Evolutionary conservation across 1,140 invertebrate genomes (phyloP), one percentile per base, ranked within the genome.

Genomic region (Plutomurus gul): DNA sequence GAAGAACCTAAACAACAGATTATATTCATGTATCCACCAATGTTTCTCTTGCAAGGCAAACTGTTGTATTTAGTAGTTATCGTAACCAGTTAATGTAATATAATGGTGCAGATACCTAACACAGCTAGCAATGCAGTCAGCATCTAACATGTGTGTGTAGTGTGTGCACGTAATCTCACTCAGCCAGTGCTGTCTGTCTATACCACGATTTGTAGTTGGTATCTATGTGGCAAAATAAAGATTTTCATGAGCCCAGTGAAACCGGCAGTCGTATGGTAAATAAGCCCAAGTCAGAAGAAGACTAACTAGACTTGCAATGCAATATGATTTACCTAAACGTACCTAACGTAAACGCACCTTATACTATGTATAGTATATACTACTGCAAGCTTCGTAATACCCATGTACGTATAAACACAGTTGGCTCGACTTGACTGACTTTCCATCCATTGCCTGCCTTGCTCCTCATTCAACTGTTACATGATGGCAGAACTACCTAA

Each of bases 71-170:
- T n/a, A n/a, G 27, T n/a, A 49, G 11, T 18, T 30, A n/a, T 65
- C 30, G 56, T 65, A 65, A 65, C 56, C 5, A 65, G 56, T 65
- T 65, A 65, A 65, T 65, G 56, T 65, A 65, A 65, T 65, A 65
- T 33, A 13, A 16, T 65, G 36, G 36, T 65, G 56, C 27, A 13
- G 18, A 16, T 33, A 65, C n/a, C 25, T 65, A 65, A 65, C 56
- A n/a, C n/a, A n/a, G 25, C 36, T 25, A 65, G 16, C 56, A 65
- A 65, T 6, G 20, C 39, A 13, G 16, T 65, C 13, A 33, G 36
- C 56, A 27, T 33, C n/a, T n/a, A 30, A 65, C 56, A 65, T 30
- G 30, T 65, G 56, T 65, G 30, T n/a, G 11, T 10, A 13, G 39
- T n/a, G n/a, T 49, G 18, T 65, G 36, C 27, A 1, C 4, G 27